Base-by-base conservation (phyloP, 2,888 invertebrate genomes). In the Drosophila nigritarsus region DNA sequence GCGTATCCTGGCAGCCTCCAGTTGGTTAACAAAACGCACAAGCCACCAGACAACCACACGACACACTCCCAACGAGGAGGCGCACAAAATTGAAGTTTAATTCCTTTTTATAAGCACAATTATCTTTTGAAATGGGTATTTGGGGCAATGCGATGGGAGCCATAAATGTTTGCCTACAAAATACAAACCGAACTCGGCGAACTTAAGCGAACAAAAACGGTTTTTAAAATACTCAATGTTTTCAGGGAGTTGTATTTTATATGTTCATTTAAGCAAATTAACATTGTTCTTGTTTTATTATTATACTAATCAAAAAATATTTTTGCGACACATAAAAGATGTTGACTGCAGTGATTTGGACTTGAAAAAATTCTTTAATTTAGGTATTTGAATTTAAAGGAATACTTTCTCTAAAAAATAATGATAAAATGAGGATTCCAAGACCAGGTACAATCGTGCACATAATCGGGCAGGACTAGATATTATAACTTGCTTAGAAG, bases 41-140 rank as follows among this genome's bases (percentile, higher is more conserved):
- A 76, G 63, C 76, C 72, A 40, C 73, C 38, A 70, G 79, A 70
- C 66, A 78, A 56, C 69, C 74, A 50, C 74, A 73, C 40, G 61
- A 61, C 51, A 58, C n/a, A 48, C 75, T 42, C 51, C 27, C 27
- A 49, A 54, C 50, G 60, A 71, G 69, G 55, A 51, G 81, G 51
- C 53, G 24, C 63, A 62, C 24, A 54, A 85, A 91, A 91, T 91
- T 85, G 85, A 83, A 92, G 90, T 92, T 91, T 91, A 91, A 92
- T 91, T 91, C 91, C 87, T 91, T 92, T 92, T 92, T 87, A 91
- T 92, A 82, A 62, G 83, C 71, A 58, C 71, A 75, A 84, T 84
- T 84, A 89, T 77, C 69, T 66, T 59, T 34, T 63, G 59, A 70
- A 73, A 65, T 69, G 70, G 55, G 55, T 42, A 55, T 65, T 65